Base-by-base conservation (phyloP, 2,888 invertebrate species). In the Nineta flava region DNA sequence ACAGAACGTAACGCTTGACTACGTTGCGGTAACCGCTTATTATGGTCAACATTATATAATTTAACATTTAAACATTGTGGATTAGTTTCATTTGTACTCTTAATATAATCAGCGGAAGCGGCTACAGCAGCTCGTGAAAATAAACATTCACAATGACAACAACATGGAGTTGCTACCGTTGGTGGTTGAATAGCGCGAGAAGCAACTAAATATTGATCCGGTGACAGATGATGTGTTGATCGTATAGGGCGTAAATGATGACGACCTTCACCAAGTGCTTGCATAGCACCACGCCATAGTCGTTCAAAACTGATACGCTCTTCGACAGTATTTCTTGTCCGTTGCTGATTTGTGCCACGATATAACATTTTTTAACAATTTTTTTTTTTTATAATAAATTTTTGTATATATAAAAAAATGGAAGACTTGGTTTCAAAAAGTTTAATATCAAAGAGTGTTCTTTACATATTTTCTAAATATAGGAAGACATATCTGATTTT, bases 291-390 rank as follows among this genome's bases (percentile, higher is more conserved):
- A 42, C 80, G 74, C 83, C 83, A 83, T 48, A 83, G 69, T 16
- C 81, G 70, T 59, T 83, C 83, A 64, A 84, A 83, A 50, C 83
- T 76, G 35, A 78, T 70, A 53, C 80, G 71, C 57, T 81, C 76
- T 58, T 78, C 76, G 17, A 68, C 65, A n/a, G 67, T 65, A 47
- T 66, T 68, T 9, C 70, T 65, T 55, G 66, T 66, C 41, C 65
- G 49, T 19, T 48, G 49, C 26, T 40, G 48, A 10, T 21, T 26
- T 16, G 16, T 32, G 9, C 64, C 72, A 63, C 68, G 68, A 55
- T 69, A 69, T 61, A 55, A 57, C 57, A 58, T 57, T 31, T 48
- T 47, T 21, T 42, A 13, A 35, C 42, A 12, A 26, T 41, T 48
- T 35, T 26, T 46, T 38, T 46, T n/a, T n/a, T 2, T 35, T 48